Base-by-base conservation (phyloP, 23 tunicate species). In the Trididemnum clinides region DNA sequence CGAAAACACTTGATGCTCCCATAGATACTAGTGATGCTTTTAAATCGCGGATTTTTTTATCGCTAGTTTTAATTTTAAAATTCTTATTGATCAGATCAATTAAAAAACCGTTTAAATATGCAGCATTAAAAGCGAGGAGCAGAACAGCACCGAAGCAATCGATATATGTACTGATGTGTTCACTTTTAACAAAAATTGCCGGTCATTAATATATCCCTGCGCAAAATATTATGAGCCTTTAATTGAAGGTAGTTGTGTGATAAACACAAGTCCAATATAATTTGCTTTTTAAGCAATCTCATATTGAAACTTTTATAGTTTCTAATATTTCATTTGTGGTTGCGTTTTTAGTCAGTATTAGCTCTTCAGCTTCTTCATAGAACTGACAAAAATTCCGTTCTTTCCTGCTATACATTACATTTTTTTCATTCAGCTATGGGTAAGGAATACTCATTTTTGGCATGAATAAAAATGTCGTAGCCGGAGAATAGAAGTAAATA, bases 261-360 rank as follows among this genome's bases (percentile, higher is more conserved):
- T 57, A 80, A 2, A 80, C 32, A 64, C 35, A 64, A 6, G 86
- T 64, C 86, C 86, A 82, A 64, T 64, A 37, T 23, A 82, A n/a
- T 33, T 28, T 28, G 59, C 26, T 82, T 34, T 34, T 64, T 2
- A 82, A 44, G 23, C 75, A 82, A 3, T 27, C 19, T 35, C 4
- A 28, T 18, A 78, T 50, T 23, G 83, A 5, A 5, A 69, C 37
- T 38, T 39, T 20, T 21, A 15, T 28, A 7, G 19, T 18, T 5
- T 25, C 33, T 1, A 7, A n/a, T 19, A 15, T 28, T 15, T 5
- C 36, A 6, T 69, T 30, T 35, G 22, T 30, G 6, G 15, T n/a
- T 20, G 36, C 22, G 37, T 69, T 69, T 20, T 20, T 62, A 5
- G 23, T 6, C 69, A 12, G 10, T n/a, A 4, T 28, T 19, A 19